Evolutionary conservation across 2,113 vertebrate genomes (phyloP), one percentile per base, ranked within the genome.

Genomic region (Pteropus alecto): DNA sequence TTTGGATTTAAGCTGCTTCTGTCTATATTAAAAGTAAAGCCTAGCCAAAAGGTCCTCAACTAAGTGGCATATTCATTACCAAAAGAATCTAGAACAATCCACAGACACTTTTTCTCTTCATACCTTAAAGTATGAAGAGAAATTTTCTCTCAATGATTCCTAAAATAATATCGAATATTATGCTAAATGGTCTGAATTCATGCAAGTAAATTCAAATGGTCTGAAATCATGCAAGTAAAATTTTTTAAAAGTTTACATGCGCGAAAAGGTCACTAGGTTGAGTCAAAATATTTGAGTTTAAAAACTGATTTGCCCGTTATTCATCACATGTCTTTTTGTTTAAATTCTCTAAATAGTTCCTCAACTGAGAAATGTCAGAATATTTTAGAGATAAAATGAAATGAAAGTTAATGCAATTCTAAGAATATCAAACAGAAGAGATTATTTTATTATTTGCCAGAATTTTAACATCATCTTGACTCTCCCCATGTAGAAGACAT

Each of bases 281-380:
- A 90, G 26, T 67, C n/a, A 96, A 90, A 91, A 91, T 91, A 87
- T 48, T 76, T 77, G 28, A n/a, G 2, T 88, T 84, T 92, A 79
- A 63, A 41, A 91, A 81, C 43, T 41, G 3, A 15, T 63, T 91
- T 88, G 16, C 11, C n/a, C 41, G 7, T 73, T 87, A 68, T 43
- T 16, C 7, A 41, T 95, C 73, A 2, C 24, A 46, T 41, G 24
- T 61, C 15, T 68, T 96, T 82, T 87, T n/a, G 5, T 13, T 83
- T 63, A 92, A 71, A 48, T 33, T 77, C 10, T 84, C 46, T 46
- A 81, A 83, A 60, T 38, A 46, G 38, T 94, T 96, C 48, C 21
- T 51, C 30, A 85, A 48, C 11, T 76, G 22, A 77, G 48, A 86
- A 86, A 92, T 24, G 4, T 1, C 22, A 71, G 24, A 65, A 46